Conservation (phyloP, 2,888 invertebrate species). For the Lissonota sp. region DNA sequence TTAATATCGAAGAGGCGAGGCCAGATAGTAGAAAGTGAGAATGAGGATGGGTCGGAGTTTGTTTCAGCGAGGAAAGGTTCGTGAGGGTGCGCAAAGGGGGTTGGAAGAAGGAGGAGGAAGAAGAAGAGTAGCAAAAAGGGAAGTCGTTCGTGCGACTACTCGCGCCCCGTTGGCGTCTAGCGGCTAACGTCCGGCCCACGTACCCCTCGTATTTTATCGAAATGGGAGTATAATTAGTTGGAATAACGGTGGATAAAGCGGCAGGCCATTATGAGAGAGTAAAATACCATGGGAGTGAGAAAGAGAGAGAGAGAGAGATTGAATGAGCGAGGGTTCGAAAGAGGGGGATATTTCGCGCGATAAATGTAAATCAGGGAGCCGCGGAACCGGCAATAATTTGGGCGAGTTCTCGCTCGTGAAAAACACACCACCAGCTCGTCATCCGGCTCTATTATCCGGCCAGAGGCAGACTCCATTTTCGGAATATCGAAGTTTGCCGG, state of each 20-base stretch:
- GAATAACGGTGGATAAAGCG: slow-evolving; percentile 81
- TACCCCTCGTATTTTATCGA: slow-evolving; percentile 78
- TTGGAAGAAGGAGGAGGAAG: slow-evolving; percentile 49
- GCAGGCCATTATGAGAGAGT: slow-evolving; percentile 78
- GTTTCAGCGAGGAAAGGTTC: slow-evolving; percentile 23
- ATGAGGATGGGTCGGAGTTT: slow-evolving; percentile 24
- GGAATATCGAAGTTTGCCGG: slow-evolving; percentile 28
- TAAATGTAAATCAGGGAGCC: slow-evolving; percentile 83
- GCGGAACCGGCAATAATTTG: slow-evolving; percentile 81
- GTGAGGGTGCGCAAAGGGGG: slow-evolving; percentile 9
- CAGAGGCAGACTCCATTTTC: slow-evolving; percentile 66
- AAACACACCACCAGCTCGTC: slow-evolving; percentile 76
- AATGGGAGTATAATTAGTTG: slow-evolving; percentile 82
- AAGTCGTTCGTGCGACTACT: slow-evolving; percentile 62
- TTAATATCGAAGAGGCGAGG: slow-evolving; percentile 46
- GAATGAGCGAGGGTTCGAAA: neutral
- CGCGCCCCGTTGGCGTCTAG: slow-evolving; percentile 59
- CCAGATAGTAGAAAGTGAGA: slow-evolving; percentile 21
- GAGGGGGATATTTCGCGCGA: slow-evolving; percentile 71
- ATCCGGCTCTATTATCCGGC: slow-evolving; percentile 79
- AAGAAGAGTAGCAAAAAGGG: slow-evolving; percentile 54
- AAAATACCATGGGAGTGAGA: slow-evolving; percentile 17
- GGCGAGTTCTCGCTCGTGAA: slow-evolving; percentile 75
- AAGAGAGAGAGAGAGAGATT: slow-evolving; percentile 5
- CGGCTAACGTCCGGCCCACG: slow-evolving; percentile 69